Evolutionary conservation across 2,797 vertebrate species (phyloP), one percentile per base, ranked within the genome.

Genomic region (Gymnothorax reevesii): DNA sequence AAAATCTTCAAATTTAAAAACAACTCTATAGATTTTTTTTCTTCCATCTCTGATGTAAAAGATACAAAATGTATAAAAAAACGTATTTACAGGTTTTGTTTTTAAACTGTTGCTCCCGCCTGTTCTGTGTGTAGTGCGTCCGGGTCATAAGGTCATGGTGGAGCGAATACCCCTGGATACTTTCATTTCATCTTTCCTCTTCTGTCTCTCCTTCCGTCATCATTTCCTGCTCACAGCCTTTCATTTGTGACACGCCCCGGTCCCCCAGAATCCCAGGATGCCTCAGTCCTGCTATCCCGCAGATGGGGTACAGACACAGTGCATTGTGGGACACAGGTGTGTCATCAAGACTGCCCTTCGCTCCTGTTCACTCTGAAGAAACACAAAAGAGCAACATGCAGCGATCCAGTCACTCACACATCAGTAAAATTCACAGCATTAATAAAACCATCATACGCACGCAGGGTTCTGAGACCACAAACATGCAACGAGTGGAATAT

Each of bases 41-140:
- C 94, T 42, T 42, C 96, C 94, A 95, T 97, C 96, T 97, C 96
- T 96, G 96, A 97, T 99, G 98, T 98, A 97, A 99, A 97, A 99
- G 97, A 94, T 99, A 99, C 97, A 99, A 99, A 99, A 98, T 88
- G 95, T 99, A 99, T 97, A 98, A 99, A 97, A 96, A 95, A 91
- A 96, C 96, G 95, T 96, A 96, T 97, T 94, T 97, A 96, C 94
- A 96, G 92, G 91, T 89, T 89, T 88, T 88, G 88, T 66, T 85
- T 85, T 83, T 87, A 9, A 84, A 87, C 89, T 82, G 88, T 86
- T 88, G 83, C 88, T 88, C 87, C 87, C 83, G 86, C 88, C 85
- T 73, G 82, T 80, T 90, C 88, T 90, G 57, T 84, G 73, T 90
- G 91, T 90, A 90, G 60, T 86, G 86, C 92, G 87, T 92, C 91